These are phyloP conservation scores for Erpornis zantholeuca DNA, from an alignment of 2,113 vertebrate species.

Conservation along the genomic window DNA sequence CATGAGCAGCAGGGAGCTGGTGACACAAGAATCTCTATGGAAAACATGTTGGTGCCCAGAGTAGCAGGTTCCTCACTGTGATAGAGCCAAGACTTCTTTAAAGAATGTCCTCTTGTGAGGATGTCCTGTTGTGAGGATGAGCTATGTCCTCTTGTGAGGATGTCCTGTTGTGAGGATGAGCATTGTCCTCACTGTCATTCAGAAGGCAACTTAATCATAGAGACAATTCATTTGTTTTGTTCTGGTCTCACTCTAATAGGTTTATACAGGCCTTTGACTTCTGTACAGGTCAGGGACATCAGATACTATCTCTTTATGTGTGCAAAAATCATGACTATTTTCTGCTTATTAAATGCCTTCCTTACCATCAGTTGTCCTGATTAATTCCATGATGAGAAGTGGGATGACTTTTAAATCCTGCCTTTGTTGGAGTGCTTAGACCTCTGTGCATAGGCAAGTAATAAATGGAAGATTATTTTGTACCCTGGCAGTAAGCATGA, in stretches of 20 bases:
- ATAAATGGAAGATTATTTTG: background rate
- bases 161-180: no score
- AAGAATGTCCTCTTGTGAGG: background rate
- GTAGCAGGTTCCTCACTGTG: background rate
- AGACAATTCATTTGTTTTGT: background rate
- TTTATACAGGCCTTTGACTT: background rate
- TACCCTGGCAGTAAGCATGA: background rate
- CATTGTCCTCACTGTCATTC: background rate
- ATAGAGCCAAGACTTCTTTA: background rate
- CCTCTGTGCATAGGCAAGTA: background rate
- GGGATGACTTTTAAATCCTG: background rate
- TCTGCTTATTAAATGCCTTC: background rate
- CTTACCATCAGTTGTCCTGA: background rate
- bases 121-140: no score
- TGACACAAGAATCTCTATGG: background rate
- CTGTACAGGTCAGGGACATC: background rate
- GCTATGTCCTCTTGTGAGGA: no score
- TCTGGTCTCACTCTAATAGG: background rate
- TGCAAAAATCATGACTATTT: background rate
- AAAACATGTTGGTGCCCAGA: background rate
- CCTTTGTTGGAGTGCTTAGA: background rate
- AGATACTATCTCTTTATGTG: background rate
- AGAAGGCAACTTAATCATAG: background rate
- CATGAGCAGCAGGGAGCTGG: background rate
- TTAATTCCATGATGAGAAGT: background rate